phyloP scores from a whole-genome alignment of 2,113 vertebrate species.

The Fukomys damarensis region DNA sequence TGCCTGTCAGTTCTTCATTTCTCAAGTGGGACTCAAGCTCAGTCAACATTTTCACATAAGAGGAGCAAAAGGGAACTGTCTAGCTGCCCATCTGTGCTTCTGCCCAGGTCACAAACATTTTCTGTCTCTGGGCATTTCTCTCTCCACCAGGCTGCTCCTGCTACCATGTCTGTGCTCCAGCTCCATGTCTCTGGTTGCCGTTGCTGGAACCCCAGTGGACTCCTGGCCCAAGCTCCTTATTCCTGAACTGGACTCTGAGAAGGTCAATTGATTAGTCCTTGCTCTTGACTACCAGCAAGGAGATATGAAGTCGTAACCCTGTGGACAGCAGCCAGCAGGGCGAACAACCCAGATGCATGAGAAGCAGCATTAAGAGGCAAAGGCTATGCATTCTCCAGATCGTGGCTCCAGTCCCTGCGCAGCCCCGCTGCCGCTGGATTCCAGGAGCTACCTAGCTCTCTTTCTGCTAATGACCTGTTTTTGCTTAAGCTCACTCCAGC shows the following conservation, averaged over 20 bases:
- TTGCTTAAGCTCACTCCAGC: neutral
- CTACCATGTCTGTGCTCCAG: neutral
- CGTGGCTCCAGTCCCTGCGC: neutral
- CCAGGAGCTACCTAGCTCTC: neutral
- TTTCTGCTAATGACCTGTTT: neutral
- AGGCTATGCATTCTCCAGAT: neutral
- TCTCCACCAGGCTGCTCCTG: no score
- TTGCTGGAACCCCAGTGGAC: neutral
- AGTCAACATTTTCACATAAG: constrained; percentile 18
- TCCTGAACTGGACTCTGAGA: neutral
- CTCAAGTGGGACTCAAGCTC: constrained; percentile 20
- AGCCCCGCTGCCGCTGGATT: neutral
- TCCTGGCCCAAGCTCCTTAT: neutral
- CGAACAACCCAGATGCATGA: neutral
- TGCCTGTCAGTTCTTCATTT: constrained; percentile 38
- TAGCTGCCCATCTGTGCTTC: neutral
- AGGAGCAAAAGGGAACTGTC: neutral
- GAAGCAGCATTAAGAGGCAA: neutral
- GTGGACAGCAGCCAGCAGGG: neutral
- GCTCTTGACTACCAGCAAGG: neutral
- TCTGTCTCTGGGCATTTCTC: neutral
- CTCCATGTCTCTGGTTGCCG: neutral
- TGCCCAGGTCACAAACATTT: neutral
- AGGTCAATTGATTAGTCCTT: neutral
- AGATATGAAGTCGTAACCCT: neutral